Evolutionary conservation across 2,888 invertebrate genomes (phyloP), one percentile per base, ranked within the genome.

Genomic region (Autographa pulchrina): DNA sequence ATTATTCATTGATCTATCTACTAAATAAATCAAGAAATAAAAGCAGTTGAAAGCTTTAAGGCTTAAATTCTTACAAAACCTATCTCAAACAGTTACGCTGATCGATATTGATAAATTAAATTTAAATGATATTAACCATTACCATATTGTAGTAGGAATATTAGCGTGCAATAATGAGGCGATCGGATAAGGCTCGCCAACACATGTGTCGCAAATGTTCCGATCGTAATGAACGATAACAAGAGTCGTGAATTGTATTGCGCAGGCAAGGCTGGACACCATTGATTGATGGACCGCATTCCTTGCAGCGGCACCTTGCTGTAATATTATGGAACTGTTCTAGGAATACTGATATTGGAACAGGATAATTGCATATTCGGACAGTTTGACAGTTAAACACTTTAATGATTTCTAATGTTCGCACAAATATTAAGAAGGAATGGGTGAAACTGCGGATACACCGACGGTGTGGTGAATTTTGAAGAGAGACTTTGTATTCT

Each of bases 171-270:
- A 76, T 80, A 80, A 80, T 58, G 68, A 69, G 73, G n/a, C 65
- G 61, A 76, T 82, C 84, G 72, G 77, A 83, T 82, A 83, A 81
- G 71, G 41, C 68, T 68, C 70, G 78, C 74, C 68, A 69, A 83
- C 83, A 78, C 74, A 72, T 68, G 59, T 82, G 84, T 74, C 72
- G 81, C 81, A 82, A 83, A 81, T 68, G 66, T 68, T 38, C 59
- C 38, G 84, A 82, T 82, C 43, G 59, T 60, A 78, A 52, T 43
- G 67, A 69, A 52, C 64, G 82, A 82, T 82, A 82, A 68, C 66
- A n/a, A 38, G 32, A 76, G 62, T 62, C 74, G 76, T 81, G 72
- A 62, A 80, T 68, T 80, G 59, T 59, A 77, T 62, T 61, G 52
- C 68, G 54, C 11, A 56, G 54, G 56, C 60, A 52, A 68, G 72